phyloP scores from a whole-genome alignment of 2,113 vertebrate species.

The Xyrauchen texanus region DNA sequence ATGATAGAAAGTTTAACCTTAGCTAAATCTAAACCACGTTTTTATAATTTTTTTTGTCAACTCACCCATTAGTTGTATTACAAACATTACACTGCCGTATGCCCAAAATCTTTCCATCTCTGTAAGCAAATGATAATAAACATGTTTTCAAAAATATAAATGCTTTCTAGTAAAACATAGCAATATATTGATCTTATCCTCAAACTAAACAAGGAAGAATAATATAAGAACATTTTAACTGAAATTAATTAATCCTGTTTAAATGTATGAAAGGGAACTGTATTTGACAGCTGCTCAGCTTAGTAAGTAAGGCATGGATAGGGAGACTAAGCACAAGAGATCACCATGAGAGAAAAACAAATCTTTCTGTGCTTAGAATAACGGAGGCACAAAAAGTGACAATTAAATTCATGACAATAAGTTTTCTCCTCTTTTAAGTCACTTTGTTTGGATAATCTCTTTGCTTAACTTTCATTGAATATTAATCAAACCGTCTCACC shows the following conservation, averaged over 20 bases:
- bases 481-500: conserved; percentile 11
- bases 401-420: conserved; percentile 32
- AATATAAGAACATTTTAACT: conserved; percentile 50
- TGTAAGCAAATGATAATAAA: conserved; percentile 48
- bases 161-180: conserved; percentile 61
- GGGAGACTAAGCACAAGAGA: conserved; percentile 54
- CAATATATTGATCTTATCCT: conserved; percentile 57
- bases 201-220: conserved; percentile 52
- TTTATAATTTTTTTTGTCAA: not conserved
- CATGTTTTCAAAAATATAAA: conserved; percentile 43
- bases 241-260: conserved; percentile 44
- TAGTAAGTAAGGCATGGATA: conserved; percentile 70
- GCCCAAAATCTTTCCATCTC: conserved; percentile 56
- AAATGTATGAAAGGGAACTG: conserved; percentile 51
- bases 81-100: conserved; percentile 49
- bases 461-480: conserved; percentile 33
- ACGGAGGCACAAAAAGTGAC: not conserved
- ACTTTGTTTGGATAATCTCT: conserved; percentile 46
- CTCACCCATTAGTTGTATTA: conserved; percentile 36
- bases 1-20: conserved; percentile 27
- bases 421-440: conserved; percentile 8
- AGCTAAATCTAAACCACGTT: conserved; percentile 7
- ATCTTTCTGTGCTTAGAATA: not conserved
- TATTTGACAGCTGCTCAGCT: conserved; percentile 66
- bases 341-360: conserved; percentile 7